Conservation (phyloP, 1,140 invertebrate genomes). For the Drosophila obscura region DNA sequence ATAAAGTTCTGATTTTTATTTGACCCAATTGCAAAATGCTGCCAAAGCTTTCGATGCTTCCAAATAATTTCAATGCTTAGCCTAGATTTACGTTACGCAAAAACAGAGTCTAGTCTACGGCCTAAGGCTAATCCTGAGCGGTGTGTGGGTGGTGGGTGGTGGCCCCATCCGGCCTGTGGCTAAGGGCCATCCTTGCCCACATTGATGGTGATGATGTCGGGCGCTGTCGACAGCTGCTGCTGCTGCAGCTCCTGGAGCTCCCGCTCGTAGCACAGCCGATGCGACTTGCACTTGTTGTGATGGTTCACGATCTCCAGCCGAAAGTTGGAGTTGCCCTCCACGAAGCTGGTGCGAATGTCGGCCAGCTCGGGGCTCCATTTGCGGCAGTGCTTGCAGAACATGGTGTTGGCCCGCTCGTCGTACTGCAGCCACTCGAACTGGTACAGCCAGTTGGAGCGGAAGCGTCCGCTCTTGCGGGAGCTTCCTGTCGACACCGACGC, state of each 20-base stretch:
- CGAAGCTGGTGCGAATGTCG: slow-evolving; percentile 89
- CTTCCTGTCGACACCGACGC: not conserved
- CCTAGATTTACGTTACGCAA: slow-evolving; percentile 28
- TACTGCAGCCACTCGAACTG: slow-evolving; percentile 89
- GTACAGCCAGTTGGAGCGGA: slow-evolving; percentile 87
- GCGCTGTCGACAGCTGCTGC: slow-evolving; percentile 28
- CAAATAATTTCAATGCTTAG: slow-evolving; percentile 9
- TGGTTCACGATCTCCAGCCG: slow-evolving; percentile 90
- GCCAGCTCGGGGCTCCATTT: slow-evolving; percentile 89
- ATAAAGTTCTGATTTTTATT: slow-evolving; percentile 14
- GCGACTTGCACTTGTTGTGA: slow-evolving; percentile 91
- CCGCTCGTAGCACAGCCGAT: slow-evolving; percentile 86
- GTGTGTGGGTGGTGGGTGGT: slow-evolving; percentile 23
- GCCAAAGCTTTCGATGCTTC: slow-evolving; percentile 18
- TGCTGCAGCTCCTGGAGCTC: slow-evolving; percentile 84
- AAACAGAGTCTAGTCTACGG: slow-evolving; percentile 49
- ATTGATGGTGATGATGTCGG: slow-evolving; percentile 79
- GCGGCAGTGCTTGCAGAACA: slow-evolving; percentile 90
- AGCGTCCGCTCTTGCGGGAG: slow-evolving; percentile 86
- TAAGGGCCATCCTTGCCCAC: slow-evolving; percentile 72
- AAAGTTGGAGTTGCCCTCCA: slow-evolving; percentile 90
- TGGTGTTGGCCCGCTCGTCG: slow-evolving; percentile 87
- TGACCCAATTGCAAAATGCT: slow-evolving; percentile 61
- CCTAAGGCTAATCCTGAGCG: slow-evolving; percentile 71
- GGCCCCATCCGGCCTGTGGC: not conserved